Evolutionary conservation across 2,113 vertebrate genomes (phyloP).

Genomic region (Ochotona curzoniae): DNA sequence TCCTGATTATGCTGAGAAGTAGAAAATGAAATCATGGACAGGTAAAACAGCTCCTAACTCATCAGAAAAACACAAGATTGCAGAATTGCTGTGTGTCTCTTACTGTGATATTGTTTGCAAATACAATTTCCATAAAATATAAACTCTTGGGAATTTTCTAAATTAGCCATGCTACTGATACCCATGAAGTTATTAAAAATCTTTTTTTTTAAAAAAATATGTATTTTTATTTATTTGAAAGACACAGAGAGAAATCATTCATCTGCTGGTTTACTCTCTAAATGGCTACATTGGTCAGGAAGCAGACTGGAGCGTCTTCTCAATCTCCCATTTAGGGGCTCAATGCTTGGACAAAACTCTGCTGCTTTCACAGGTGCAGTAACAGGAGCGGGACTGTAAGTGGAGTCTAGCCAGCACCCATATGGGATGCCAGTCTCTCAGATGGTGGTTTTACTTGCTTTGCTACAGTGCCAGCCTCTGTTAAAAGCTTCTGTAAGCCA

Average conservation of each 20-base stretch:
- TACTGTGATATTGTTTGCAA: conserved; percentile 3
- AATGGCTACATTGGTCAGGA: too few relatives aligned
- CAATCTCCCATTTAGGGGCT: too few relatives aligned
- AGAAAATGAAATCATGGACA: not conserved
- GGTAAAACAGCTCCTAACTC: not conserved
- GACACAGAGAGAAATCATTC: too few relatives aligned
- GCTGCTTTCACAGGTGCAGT: too few relatives aligned
- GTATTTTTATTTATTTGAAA: not conserved
- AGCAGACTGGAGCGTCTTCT: too few relatives aligned
- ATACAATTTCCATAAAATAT: conserved; percentile 15
- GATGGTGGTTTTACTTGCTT: too few relatives aligned
- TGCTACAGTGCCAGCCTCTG: too few relatives aligned
- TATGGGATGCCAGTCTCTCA: too few relatives aligned
- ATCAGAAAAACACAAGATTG: not conserved
- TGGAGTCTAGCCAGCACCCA: too few relatives aligned
- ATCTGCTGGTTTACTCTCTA: too few relatives aligned
- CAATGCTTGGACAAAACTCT: too few relatives aligned
- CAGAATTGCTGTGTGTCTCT: not conserved
- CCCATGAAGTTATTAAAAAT: not conserved
- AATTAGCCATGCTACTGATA: not conserved
- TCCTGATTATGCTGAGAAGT: not conserved
- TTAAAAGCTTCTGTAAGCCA: not conserved
- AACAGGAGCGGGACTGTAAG: too few relatives aligned
- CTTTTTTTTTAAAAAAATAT: not conserved
- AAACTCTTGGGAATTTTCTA: not conserved